Evolutionary conservation across 2,888 invertebrate genomes (phyloP).

Genomic region (Carpatolechia fugitivella): DNA sequence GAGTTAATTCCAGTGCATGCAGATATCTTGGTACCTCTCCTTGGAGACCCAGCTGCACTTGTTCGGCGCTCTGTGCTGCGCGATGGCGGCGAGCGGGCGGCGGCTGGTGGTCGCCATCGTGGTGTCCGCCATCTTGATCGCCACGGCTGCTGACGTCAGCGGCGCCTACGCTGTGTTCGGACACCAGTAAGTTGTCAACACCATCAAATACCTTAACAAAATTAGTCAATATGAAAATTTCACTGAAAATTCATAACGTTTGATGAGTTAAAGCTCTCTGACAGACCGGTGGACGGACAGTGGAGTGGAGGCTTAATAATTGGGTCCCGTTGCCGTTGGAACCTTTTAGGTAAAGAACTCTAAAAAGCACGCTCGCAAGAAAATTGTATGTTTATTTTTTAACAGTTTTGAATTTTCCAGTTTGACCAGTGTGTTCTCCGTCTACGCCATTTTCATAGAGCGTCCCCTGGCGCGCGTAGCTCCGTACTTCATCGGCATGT

Average conservation of each 20-base stretch:
- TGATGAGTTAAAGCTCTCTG: too few relatives aligned
- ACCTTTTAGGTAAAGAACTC: too few relatives aligned
- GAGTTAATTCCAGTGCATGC: slow-evolving; percentile 82
- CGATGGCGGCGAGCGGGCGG: slow-evolving; percentile 60
- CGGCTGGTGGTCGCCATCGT: slow-evolving; percentile 32
- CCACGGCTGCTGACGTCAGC: slow-evolving; percentile 70
- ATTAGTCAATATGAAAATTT: too few relatives aligned
- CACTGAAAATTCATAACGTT: too few relatives aligned
- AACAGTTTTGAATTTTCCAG: slow-evolving; percentile 35
- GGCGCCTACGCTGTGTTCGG: slow-evolving; percentile 50
- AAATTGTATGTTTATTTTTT: too few relatives aligned
- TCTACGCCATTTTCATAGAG: slow-evolving; percentile 82
- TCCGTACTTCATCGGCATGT: slow-evolving; percentile 86
- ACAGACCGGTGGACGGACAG: too few relatives aligned
- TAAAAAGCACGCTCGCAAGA: too few relatives aligned
- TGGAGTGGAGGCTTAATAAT: too few relatives aligned
- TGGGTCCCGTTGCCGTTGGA: too few relatives aligned
- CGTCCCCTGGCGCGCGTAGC: slow-evolving; percentile 87
- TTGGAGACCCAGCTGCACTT: slow-evolving; percentile 88
- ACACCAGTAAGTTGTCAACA: slow-evolving; percentile 38
- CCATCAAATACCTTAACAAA: too few relatives aligned
- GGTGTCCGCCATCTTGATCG: slow-evolving; percentile 53
- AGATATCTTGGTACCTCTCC: slow-evolving; percentile 89
- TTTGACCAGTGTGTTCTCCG: slow-evolving; percentile 37
- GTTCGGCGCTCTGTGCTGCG: slow-evolving; percentile 80